Evolutionary conservation across 2,888 invertebrate species (phyloP), one percentile per base, ranked within the genome.

Genomic region (Volucella zonaria): DNA sequence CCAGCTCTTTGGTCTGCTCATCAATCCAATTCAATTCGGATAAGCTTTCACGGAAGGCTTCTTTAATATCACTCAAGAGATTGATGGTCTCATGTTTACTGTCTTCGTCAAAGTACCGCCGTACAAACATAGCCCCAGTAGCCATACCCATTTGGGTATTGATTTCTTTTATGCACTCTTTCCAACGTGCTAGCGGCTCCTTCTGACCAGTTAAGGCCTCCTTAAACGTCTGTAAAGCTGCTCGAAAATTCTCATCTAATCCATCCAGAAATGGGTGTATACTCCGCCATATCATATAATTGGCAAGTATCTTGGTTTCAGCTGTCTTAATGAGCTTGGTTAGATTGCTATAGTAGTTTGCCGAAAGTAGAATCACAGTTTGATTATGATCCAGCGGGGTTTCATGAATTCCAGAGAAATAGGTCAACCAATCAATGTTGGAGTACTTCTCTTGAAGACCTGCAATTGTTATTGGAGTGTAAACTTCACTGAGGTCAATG

Each of bases 11-110:
- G 0, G 98, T 98, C 89, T 96, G 95, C 2, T 93, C 92, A 89
- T 98, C 98, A 97, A 98, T 98, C 99, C 98, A 99, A 64, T 95
- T 94, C 75, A 97, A 92, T 82, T 96, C 95, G 86, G 94, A 93
- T 9, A 99, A 93, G 89, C 98, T 96, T 71, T 94, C 93, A 89
- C 96, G 96, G 91, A 98, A 98, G 0, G 98, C 97, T 38, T 93
- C 94, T 45, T 97, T 93, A 0, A 98, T 93, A 89, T 96, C 95
- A 88, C 96, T 95, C 49, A 98, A 97, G 97, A 98, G 97, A 43
- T 94, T 93, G 91, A 97, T 95, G 0, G 97, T 97, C 11, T 87
- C 87, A 14, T 45, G 71, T 82, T 86, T 97, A 9, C 83, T 86
- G 1, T 96, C 95, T 88, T 96, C 95, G 0, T 88, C 83, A n/a